These are phyloP conservation scores for Siphamia tubifer DNA, from an alignment of 2,113 vertebrate species.

Conservation along the genomic window DNA sequence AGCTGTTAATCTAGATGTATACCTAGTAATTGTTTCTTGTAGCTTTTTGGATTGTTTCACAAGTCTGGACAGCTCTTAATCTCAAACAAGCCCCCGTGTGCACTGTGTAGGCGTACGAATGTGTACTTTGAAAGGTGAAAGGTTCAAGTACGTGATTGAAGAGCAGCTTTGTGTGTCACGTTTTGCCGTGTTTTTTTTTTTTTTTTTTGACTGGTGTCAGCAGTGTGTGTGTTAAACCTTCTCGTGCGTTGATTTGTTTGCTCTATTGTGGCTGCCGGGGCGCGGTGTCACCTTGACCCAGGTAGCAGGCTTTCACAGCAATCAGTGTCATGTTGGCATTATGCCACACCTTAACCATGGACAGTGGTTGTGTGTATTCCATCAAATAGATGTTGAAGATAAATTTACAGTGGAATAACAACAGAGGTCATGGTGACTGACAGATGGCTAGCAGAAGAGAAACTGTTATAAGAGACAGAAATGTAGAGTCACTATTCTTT, in stretches of 20 bases:
- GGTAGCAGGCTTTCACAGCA: conserved; percentile 20
- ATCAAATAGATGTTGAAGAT: not conserved
- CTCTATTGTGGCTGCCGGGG: conserved; percentile 14
- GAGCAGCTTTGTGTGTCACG: conserved; percentile 13
- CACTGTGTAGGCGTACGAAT: conserved; percentile 13
- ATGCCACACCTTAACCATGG: conserved; percentile 52
- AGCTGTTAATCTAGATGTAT: not conserved
- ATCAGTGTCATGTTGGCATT: conserved; percentile 2
- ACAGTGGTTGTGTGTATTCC: not conserved
- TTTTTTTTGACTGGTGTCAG: conserved; percentile 22
- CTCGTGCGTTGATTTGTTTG: conserved; percentile 9
- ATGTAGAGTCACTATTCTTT: not conserved
- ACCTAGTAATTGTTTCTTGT: conserved; percentile 21
- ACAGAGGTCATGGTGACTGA: not conserved
- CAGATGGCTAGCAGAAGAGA: conserved; percentile 6
- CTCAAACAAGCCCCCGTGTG: not conserved
- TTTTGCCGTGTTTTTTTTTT: too few species aligned
- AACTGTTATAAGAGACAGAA: not conserved
- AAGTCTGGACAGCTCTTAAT: conserved; percentile 31
- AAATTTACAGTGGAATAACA: not conserved
- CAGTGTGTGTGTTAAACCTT: conserved; percentile 10
- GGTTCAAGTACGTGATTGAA: conserved; percentile 41
- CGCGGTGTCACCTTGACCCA: conserved; percentile 61
- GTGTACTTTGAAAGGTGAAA: conserved; percentile 41
- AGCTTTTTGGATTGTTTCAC: not conserved